A percentile compares a stretch with the other conserved stretches of the same genome.
These are phyloP conservation scores for Euwallacea fornicatus DNA, from an alignment of 1,140 invertebrate species.

Conservation along the genomic window DNA sequence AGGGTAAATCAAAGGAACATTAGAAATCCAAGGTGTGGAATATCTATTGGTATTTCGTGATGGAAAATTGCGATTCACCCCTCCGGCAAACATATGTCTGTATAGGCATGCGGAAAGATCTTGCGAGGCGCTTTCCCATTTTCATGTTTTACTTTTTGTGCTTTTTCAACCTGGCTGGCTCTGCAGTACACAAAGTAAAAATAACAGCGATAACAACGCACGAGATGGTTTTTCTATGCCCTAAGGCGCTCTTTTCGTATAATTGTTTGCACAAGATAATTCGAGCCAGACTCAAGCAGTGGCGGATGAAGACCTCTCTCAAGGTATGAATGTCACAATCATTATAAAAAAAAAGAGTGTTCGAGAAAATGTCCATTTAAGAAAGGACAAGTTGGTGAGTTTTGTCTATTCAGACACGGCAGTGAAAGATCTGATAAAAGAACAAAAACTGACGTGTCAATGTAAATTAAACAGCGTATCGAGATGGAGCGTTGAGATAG, in stretches of 20 bases:
- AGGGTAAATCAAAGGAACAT: background rate
- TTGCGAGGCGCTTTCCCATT: constrained; percentile 10
- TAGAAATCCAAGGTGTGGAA: background rate
- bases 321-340: no score
- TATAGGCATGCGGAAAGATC: constrained; percentile 20
- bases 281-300: constrained; percentile 15
- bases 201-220: constrained; percentile 34
- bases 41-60: background rate
- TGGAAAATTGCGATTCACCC: no score
- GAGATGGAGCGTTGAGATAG: no score
- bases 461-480: no score
- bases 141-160: constrained; percentile 29
- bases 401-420: background rate
- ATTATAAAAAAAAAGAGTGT: no score
- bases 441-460: no score
- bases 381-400: no score
- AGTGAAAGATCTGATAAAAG: background rate
- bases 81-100: no score
- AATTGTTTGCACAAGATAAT: constrained; percentile 37
- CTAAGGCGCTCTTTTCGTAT: constrained; percentile 28
- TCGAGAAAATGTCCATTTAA: no score
- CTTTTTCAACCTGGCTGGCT: constrained; percentile 27
- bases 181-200: constrained; percentile 21
- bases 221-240: constrained; percentile 35
- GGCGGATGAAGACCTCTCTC: background rate